Conservation (phyloP, 2,888 invertebrate species). For the Rotaria magnacalcarata region DNA sequence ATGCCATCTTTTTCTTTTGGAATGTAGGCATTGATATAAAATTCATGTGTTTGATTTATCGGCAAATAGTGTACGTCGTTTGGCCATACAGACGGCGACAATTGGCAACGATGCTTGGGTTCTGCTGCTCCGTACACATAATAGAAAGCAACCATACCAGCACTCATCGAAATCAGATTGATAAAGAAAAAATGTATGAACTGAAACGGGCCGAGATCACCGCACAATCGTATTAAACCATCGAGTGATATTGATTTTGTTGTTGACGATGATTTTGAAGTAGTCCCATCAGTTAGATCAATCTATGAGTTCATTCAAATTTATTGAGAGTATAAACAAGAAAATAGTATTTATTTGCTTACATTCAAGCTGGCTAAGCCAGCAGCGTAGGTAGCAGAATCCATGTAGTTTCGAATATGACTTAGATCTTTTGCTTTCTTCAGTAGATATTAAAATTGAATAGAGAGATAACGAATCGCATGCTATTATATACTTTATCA, state of each 20-base stretch:
- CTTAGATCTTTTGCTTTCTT: background rate
- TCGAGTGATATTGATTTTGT: background rate
- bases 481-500: background rate
- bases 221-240: background rate
- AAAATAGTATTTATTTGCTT: background rate
- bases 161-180: background rate
- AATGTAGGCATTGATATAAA: background rate
- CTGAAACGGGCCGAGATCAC: background rate
- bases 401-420: background rate
- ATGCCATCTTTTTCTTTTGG: conserved; percentile 11
- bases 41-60: background rate
- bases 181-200: background rate
- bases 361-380: background rate
- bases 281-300: background rate
- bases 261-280: background rate
- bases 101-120: background rate
- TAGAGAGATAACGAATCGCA: background rate
- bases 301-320: background rate
- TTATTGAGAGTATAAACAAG: background rate
- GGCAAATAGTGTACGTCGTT: background rate
- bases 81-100: background rate
- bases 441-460: background rate
- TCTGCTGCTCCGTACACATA: conserved; percentile 7
- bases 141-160: background rate
- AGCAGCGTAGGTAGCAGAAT: background rate